Evolutionary conservation across 2,113 vertebrate species (phyloP).

Genomic region (Oncorhynchus tshawytscha): DNA sequence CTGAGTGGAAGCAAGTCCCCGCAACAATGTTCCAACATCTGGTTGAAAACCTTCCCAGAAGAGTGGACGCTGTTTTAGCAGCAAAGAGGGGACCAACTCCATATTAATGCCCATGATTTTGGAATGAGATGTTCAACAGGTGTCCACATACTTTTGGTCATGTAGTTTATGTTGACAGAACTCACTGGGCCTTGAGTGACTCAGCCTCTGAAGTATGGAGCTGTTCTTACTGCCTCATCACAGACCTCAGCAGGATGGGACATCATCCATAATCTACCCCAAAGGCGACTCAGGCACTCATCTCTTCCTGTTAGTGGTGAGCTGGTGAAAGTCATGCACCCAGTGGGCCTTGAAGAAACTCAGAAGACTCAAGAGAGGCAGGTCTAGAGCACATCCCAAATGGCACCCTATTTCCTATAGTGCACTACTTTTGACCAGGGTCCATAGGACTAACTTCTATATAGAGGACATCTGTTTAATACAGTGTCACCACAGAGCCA

Average conservation of each 20-base stretch:
- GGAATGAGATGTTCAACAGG: too few relatives aligned
- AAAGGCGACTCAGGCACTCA: neutral
- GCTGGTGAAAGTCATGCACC: neutral
- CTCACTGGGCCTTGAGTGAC: conserved; percentile 12
- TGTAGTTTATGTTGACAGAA: neutral
- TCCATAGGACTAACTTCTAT: neutral
- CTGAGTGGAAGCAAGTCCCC: too few relatives aligned
- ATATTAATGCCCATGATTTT: too few relatives aligned
- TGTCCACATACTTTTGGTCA: too few relatives aligned
- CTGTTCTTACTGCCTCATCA: conserved; percentile 19
- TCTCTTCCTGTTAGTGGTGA: neutral
- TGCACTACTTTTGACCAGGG: neutral
- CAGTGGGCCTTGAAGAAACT: neutral
- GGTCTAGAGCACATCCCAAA: neutral
- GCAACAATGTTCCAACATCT: too few relatives aligned
- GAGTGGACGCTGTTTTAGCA: too few relatives aligned
- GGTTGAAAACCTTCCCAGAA: too few relatives aligned
- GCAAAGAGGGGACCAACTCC: too few relatives aligned
- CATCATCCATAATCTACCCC: neutral
- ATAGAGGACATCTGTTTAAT: conserved; percentile 31
- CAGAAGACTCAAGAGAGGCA: neutral
- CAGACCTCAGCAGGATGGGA: conserved; percentile 15
- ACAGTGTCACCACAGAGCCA: conserved; percentile 41
- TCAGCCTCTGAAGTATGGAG: conserved; percentile 15
- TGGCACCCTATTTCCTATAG: neutral